These are phyloP conservation scores for Troides aeacus DNA, from an alignment of 2,888 invertebrate genomes.

Conservation along the genomic window DNA sequence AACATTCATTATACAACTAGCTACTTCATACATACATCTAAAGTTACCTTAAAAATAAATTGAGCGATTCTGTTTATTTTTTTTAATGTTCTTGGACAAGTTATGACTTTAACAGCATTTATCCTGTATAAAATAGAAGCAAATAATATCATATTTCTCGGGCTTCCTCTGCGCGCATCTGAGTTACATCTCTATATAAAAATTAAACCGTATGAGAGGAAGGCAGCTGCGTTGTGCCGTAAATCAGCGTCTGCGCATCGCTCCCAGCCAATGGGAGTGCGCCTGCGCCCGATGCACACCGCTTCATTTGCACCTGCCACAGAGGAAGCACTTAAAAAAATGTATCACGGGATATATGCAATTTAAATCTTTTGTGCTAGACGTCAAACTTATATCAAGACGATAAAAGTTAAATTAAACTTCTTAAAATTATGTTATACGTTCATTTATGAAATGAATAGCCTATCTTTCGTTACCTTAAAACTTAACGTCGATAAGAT, in stretches of 20 bases:
- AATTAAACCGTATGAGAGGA: constrained; percentile 34
- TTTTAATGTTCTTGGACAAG: too few relatives aligned
- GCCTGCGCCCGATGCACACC: constrained; percentile 36
- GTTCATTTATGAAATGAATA: too few relatives aligned
- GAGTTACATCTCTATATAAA: constrained; percentile 24
- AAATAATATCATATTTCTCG: constrained; percentile 17
- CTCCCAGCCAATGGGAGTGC: constrained; percentile 40
- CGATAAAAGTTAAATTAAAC: too few relatives aligned
- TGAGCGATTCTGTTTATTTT: too few relatives aligned
- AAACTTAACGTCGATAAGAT: too few relatives aligned
- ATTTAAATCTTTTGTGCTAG: constrained; percentile 12
- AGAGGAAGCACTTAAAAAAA: constrained; percentile 56
- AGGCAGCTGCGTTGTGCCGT: constrained; percentile 60
- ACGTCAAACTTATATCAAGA: background rate
- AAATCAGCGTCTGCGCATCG: constrained; percentile 64
- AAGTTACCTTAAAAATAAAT: too few relatives aligned
- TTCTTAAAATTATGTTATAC: too few relatives aligned
- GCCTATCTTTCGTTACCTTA: too few relatives aligned
- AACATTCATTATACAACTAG: too few relatives aligned
- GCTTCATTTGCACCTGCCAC: constrained; percentile 64
- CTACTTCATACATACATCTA: too few relatives aligned
- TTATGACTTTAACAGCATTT: background rate
- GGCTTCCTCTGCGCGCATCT: constrained; percentile 25
- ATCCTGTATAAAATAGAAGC: constrained; percentile 7
- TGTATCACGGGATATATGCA: constrained; percentile 14